These are phyloP conservation scores for Drosophila chauvacae DNA, from an alignment of 1,140 invertebrate species.

Conservation along the genomic window DNA sequence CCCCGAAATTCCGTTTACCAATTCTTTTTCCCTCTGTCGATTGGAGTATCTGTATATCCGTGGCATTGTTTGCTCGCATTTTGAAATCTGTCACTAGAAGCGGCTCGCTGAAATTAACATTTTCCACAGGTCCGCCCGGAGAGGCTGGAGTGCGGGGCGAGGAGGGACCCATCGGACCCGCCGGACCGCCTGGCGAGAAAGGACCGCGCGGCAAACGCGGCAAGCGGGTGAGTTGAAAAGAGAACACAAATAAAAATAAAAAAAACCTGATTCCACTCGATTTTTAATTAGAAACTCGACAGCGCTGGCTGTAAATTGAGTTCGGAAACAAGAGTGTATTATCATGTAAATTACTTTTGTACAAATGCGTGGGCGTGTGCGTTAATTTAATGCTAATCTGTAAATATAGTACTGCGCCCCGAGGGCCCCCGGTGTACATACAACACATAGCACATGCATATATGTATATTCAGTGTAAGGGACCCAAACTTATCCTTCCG, in stretches of 20 bases:
- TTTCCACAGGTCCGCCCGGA: slow-evolving; percentile 88
- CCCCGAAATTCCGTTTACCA: no score
- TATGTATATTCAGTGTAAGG: slow-evolving; percentile 11
- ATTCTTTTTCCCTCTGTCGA: not conserved
- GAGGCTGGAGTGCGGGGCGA: slow-evolving; percentile 93
- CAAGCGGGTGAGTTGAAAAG: slow-evolving; percentile 88
- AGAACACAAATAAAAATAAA: slow-evolving; percentile 2
- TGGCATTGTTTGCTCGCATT: slow-evolving; percentile 47
- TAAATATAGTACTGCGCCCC: slow-evolving; percentile 61
- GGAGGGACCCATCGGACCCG: slow-evolving; percentile 93
- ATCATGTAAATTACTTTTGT: slow-evolving; percentile 77
- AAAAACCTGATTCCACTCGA: slow-evolving; percentile 71
- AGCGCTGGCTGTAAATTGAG: slow-evolving; percentile 56
- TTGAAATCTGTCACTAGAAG: slow-evolving; percentile 68
- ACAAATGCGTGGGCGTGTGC: slow-evolving; percentile 67
- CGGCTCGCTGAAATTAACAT: slow-evolving; percentile 63
- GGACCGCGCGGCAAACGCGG: slow-evolving; percentile 90
- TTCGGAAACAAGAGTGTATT: slow-evolving; percentile 61
- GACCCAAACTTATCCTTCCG: slow-evolving; percentile 56
- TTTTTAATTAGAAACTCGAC: slow-evolving; percentile 72
- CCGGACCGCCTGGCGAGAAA: slow-evolving; percentile 87
- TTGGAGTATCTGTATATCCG: slow-evolving; percentile 23
- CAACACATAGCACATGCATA: slow-evolving; percentile 1
- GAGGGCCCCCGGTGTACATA: slow-evolving; percentile 54
- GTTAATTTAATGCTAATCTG: slow-evolving; percentile 78